phyloP scores from a whole-genome alignment of 2,113 vertebrate genomes.

The Phoxinus phoxinus region DNA sequence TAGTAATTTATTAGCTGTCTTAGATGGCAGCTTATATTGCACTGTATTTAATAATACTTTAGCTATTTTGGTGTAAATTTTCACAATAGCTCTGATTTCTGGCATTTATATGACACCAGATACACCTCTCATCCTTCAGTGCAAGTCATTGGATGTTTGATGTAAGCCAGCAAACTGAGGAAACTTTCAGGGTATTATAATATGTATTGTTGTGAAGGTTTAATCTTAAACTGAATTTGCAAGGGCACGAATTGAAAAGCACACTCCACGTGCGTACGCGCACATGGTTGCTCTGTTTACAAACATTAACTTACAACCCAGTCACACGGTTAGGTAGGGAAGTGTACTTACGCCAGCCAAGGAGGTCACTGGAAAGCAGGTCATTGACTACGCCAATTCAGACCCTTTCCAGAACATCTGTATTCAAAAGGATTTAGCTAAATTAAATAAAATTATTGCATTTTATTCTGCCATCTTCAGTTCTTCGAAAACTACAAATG shows the following conservation, averaged over 20 bases:
- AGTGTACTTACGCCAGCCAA: constrained; percentile 4
- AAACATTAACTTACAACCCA: constrained; percentile 78
- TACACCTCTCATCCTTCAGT: background rate
- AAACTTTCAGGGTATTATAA: background rate
- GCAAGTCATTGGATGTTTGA: background rate
- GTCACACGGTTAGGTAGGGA: constrained; percentile 31
- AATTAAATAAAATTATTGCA: constrained; percentile 14
- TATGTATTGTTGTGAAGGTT: background rate
- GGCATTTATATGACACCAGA: background rate
- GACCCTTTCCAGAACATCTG: constrained; percentile 7
- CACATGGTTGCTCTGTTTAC: constrained; percentile 85
- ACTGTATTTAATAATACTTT: background rate
- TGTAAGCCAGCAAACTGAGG: background rate
- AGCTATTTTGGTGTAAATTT: background rate
- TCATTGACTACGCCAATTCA: background rate
- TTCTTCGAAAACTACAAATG: background rate
- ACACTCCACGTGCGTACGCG: constrained; percentile 67
- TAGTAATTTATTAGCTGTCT: background rate
- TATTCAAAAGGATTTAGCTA: background rate
- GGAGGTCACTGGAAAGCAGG: background rate
- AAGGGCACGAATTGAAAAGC: background rate
- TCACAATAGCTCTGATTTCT: background rate
- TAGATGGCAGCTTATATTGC: background rate
- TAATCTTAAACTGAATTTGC: background rate
- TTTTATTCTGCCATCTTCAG: background rate